Conservation (phyloP, 1,140 invertebrate species). For the Paramacrobiotus metropolitanus region DNA sequence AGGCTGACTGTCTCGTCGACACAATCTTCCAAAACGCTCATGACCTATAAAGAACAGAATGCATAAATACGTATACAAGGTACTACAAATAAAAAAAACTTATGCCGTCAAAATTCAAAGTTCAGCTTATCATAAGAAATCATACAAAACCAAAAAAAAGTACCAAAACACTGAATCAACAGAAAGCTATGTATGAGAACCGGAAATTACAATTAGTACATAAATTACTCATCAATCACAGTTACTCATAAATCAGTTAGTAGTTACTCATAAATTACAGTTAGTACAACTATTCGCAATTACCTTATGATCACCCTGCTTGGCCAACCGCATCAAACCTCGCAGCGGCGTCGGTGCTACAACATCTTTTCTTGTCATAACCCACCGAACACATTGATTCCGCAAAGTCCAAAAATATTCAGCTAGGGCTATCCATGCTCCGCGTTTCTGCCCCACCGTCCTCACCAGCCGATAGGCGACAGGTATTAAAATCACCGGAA, state of each 20-base stretch:
- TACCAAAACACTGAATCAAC: background rate
- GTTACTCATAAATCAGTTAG: too few species aligned
- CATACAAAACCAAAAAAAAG: background rate
- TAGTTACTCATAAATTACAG: too few species aligned
- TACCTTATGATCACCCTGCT: background rate
- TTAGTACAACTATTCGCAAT: too few species aligned
- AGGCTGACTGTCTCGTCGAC: background rate
- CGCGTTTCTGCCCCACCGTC: background rate
- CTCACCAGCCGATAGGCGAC: background rate
- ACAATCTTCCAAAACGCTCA: background rate
- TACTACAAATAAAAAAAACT: too few species aligned
- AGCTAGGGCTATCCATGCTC: background rate
- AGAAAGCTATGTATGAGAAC: too few species aligned
- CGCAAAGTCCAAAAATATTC: background rate
- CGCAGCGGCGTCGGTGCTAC: background rate
- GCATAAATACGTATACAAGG: background rate
- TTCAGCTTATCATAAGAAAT: too few species aligned
- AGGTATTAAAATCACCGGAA: background rate
- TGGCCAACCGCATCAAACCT: background rate
- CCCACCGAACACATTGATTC: background rate
- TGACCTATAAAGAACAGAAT: background rate
- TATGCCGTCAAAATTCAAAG: too few species aligned
- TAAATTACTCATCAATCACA: too few species aligned
- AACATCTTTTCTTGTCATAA: background rate
- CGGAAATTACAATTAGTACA: too few species aligned